Conservation (phyloP, 2,113 vertebrate genomes). For the Epinephelus cyanopodus region DNA sequence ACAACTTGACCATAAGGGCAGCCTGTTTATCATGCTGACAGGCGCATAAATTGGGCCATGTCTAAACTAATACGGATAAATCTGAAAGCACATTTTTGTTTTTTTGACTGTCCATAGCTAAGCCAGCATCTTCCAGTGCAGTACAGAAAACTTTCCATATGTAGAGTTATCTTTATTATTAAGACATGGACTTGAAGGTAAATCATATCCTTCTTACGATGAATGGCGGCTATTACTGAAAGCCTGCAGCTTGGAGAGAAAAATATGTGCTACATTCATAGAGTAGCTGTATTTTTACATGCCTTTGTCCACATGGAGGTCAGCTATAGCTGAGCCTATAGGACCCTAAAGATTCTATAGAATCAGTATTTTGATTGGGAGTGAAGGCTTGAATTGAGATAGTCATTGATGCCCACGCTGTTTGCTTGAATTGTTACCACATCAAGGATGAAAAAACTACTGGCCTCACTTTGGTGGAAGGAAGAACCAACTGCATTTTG, state of each 20-base stretch:
- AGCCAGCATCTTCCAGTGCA: conserved; percentile 50
- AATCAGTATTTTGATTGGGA: not conserved
- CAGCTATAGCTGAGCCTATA: not conserved
- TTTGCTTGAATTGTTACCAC: conserved; percentile 2
- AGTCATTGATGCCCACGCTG: not conserved
- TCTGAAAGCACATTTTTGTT: conserved; percentile 48
- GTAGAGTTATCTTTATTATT: conserved; percentile 58
- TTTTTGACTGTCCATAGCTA: conserved; percentile 57
- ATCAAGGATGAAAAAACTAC: no score
- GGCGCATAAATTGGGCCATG: conserved; percentile 52
- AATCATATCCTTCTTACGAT: conserved; percentile 26
- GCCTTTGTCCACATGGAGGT: conserved; percentile 11
- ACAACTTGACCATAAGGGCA: conserved; percentile 50
- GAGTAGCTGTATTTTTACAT: conserved; percentile 22
- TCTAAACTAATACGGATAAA: conserved; percentile 72
- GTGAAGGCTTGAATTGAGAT: not conserved
- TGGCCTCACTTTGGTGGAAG: no score
- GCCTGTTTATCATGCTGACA: conserved; percentile 72
- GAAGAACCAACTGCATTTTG: no score
- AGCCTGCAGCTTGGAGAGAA: not conserved
- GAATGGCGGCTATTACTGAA: conserved; percentile 20
- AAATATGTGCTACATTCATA: not conserved
- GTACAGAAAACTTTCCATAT: conserved; percentile 30
- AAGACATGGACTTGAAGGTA: conserved; percentile 33
- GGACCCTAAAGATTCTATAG: not conserved